Conservation (phyloP, 2,113 vertebrate species). For the Perca fluviatilis region DNA sequence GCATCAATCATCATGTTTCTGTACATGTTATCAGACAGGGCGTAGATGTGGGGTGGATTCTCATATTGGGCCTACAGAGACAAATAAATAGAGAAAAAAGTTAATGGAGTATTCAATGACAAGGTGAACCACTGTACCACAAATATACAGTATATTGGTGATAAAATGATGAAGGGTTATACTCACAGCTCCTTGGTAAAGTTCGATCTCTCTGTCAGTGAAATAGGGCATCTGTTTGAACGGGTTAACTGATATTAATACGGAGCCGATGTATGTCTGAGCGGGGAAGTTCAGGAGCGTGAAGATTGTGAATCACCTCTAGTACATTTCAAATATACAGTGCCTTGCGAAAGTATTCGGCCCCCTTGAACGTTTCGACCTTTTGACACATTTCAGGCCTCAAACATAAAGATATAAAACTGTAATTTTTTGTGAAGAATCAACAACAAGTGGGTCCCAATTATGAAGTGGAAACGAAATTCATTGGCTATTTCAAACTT, state of each 20-base stretch:
- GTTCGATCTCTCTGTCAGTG: slow-evolving; percentile 93
- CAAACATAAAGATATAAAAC: too few relatives aligned
- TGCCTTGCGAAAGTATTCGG: too few relatives aligned
- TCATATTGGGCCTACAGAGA: slow-evolving; percentile 94
- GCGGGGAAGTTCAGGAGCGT: slow-evolving; percentile 62
- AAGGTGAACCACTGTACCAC: not conserved
- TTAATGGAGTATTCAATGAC: accelerated
- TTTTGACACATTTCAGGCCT: too few relatives aligned
- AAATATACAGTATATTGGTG: not conserved
- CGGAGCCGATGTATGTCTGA: slow-evolving; percentile 96
- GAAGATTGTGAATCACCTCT: not conserved
- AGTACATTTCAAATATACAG: not conserved
- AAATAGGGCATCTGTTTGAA: slow-evolving; percentile 99
- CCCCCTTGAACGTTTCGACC: too few relatives aligned
- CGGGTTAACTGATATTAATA: slow-evolving; percentile 96
- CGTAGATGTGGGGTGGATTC: slow-evolving; percentile 97
- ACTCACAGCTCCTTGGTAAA: slow-evolving; percentile 98
- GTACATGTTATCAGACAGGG: slow-evolving; percentile 97
- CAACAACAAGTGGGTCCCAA: too few relatives aligned
- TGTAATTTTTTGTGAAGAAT: too few relatives aligned
- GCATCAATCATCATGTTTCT: slow-evolving; percentile 97
- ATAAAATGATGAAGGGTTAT: not conserved
- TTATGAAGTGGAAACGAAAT: too few relatives aligned
- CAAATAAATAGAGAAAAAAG: not conserved
- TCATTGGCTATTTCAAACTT: too few relatives aligned